Percentiles rank a stretch among this genome's conserved stretches.
Evolutionary conservation across 2,113 vertebrate genomes (phyloP).

Genomic region (Stegostoma tigrinum): DNA sequence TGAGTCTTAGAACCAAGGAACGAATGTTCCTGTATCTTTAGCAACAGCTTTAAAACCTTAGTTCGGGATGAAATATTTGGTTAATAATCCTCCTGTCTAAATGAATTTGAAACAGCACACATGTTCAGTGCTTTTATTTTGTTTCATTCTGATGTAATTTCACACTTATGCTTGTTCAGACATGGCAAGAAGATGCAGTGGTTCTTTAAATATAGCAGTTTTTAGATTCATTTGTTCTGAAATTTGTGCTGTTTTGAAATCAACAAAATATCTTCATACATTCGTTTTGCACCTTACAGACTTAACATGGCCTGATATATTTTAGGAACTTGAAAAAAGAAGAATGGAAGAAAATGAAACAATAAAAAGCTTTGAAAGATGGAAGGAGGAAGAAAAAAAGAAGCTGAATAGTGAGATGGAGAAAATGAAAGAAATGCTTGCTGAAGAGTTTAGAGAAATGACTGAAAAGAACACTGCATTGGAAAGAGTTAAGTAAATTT

Average conservation of each 20-base stretch:
- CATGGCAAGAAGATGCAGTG: background rate
- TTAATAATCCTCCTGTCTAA: background rate
- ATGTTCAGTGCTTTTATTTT: background rate
- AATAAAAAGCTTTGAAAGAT: conserved; percentile 67
- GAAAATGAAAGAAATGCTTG: conserved; percentile 78
- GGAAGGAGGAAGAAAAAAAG: conserved; percentile 78
- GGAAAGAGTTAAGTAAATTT: conserved; percentile 57
- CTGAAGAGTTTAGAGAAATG: conserved; percentile 75
- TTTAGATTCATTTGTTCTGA: background rate
- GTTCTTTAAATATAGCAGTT: background rate
- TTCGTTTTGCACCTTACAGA: background rate
- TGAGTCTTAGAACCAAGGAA: background rate
- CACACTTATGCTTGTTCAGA: background rate
- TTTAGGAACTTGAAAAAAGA: conserved; percentile 74
- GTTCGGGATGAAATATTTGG: background rate
- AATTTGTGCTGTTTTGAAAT: background rate
- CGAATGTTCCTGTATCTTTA: background rate
- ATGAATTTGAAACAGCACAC: background rate
- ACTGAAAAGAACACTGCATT: conserved; percentile 64
- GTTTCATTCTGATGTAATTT: background rate
- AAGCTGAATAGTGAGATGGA: conserved; percentile 71
- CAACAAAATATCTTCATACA: background rate
- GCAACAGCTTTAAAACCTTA: background rate
- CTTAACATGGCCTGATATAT: conserved; percentile 27
- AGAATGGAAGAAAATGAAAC: conserved; percentile 71